Conservation (phyloP, 2,888 invertebrate genomes). For the Habrosyne pyritoides region DNA sequence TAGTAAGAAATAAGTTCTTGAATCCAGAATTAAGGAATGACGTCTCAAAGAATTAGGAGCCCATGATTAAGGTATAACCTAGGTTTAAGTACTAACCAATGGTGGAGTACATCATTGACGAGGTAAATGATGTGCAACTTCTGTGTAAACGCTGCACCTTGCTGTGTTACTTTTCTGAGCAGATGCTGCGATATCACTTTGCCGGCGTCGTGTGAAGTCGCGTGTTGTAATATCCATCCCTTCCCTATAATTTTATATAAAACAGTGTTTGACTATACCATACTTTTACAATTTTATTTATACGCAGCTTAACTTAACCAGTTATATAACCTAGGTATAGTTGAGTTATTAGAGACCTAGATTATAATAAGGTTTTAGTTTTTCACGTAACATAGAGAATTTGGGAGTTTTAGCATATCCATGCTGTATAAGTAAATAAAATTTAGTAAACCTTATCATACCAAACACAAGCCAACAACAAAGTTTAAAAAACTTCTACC, state of each 20-base stretch:
- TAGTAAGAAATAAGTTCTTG: conserved; percentile 11
- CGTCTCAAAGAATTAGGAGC: neutral
- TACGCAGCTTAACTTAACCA: no score
- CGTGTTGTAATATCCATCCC: conserved; percentile 98
- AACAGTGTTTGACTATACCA: no score
- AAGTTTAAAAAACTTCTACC: no score
- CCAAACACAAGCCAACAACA: no score
- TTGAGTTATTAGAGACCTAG: no score
- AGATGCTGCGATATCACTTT: conserved; percentile 95
- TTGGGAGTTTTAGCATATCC: no score
- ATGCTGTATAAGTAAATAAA: no score
- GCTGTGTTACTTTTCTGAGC: conserved; percentile 90
- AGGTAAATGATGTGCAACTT: conserved; percentile 99
- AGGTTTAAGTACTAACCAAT: conserved; percentile 89
- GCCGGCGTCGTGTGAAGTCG: conserved; percentile 91
- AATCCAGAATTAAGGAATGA: neutral
- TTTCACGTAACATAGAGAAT: no score
- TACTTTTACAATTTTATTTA: no score
- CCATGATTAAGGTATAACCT: neutral
- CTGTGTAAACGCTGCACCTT: conserved; percentile 91
- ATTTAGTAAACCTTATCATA: no score
- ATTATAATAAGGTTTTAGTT: no score
- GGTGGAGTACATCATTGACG: conserved; percentile 99
- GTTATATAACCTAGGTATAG: no score
- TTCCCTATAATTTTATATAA: conserved; percentile 88